Evolutionary conservation across 2,888 invertebrate species (phyloP).

Genomic region (Ormyrus labotus): DNA sequence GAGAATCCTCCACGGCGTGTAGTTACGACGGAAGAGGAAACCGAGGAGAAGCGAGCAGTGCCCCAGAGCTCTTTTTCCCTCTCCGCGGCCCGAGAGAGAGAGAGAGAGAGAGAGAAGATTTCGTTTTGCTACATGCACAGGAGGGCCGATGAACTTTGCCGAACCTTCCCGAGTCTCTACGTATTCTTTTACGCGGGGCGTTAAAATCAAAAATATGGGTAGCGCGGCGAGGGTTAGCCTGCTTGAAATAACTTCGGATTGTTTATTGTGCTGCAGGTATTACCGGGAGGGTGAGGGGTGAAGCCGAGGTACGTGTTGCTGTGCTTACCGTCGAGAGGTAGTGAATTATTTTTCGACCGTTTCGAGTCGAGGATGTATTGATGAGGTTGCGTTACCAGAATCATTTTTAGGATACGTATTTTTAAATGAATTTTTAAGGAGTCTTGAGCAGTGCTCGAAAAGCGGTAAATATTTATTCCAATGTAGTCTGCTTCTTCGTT

Average conservation of each 20-base stretch:
- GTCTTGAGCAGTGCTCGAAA: too few relatives aligned
- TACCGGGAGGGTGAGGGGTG: background rate
- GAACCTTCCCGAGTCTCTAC: background rate
- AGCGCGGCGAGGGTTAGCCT: constrained; percentile 13
- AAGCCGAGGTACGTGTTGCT: constrained; percentile 42
- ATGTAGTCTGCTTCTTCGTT: too few relatives aligned
- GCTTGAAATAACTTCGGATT: constrained; percentile 38
- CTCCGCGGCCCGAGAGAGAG: background rate
- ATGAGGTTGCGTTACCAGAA: background rate
- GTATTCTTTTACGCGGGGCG: constrained; percentile 39
- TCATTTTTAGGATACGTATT: constrained; percentile 20
- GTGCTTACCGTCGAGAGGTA: constrained; percentile 23
- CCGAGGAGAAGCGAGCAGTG: constrained; percentile 35
- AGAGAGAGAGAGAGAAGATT: background rate
- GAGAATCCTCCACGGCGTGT: constrained; percentile 46
- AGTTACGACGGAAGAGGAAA: constrained; percentile 58
- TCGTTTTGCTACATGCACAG: background rate
- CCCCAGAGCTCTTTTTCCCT: background rate
- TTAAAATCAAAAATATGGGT: constrained; percentile 50
- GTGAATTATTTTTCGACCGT: constrained; percentile 17
- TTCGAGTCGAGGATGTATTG: constrained; percentile 10
- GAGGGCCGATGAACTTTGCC: constrained; percentile 50
- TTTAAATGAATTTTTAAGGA: background rate
- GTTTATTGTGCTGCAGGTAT: constrained; percentile 45
- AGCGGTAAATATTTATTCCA: too few relatives aligned